Evolutionary conservation across 2,113 vertebrate genomes (phyloP), one percentile per base, ranked within the genome.

Genomic region (Himantopus leucocephalus): DNA sequence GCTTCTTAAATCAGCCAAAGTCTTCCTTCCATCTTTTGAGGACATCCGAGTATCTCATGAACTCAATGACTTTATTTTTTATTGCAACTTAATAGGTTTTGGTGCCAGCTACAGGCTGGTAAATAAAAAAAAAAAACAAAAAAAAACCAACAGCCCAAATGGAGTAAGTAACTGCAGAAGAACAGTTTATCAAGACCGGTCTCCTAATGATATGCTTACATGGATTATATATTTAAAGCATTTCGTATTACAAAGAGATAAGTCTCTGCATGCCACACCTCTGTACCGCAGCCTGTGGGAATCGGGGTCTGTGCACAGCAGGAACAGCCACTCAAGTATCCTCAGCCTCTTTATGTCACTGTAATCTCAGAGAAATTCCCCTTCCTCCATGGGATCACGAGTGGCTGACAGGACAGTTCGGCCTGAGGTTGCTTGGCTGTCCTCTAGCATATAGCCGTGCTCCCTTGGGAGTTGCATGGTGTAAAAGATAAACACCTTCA

Each of bases 341-440:
- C 52, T 87, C 56, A 30, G 16, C 21, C 27, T 67, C 13, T 56
- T 78, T n/a, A 0, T 10, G 17, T 64, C 27, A 59, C 39, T 72
- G n/a, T 39, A n/a, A 29, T 11, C 18, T 39, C 32, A 50, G n/a
- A 80, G 32, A 19, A 64, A 76, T 10, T 26, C 21, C 15, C 34
- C 1, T 7, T 53, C 23, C 12, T 59, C 37, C 23, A 23, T 0
- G 2, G 26, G 26, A 59, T 62, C 74, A 29, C 0, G 2, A 27
- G 56, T 43, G 15, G 30, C 8, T 41, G 68, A n/a, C 17, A 58
- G 22, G 15, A 55, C 39, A 47, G 17, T 21, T 50, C 77, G 15
- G 27, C 7, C 24, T 8, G 14, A 34, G 14, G 6, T 27, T 35
- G 5, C 18, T 50, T 41, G 59, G 29, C 21, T 88, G 13, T 13